Percentiles rank a stretch among this genome's conserved stretches.
Conservation (phyloP, 2,888 invertebrate genomes). For the Sepiola atlantica region DNA sequence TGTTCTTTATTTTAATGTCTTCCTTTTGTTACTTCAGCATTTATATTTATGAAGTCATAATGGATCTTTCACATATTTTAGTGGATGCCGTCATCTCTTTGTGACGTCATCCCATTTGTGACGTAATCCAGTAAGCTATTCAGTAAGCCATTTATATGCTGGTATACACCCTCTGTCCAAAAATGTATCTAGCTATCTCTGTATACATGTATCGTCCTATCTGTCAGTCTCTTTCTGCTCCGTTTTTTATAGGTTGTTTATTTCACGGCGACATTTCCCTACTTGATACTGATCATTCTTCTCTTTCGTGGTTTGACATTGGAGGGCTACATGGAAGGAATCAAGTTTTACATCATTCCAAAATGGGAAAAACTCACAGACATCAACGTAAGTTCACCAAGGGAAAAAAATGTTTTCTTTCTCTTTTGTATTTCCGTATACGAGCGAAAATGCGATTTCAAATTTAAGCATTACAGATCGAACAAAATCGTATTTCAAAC, state of each 20-base stretch:
- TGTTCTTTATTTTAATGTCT: too few species aligned
- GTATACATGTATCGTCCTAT: background rate
- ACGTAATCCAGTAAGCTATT: background rate
- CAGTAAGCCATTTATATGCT: background rate
- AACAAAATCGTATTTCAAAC: too few species aligned
- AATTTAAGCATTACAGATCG: too few species aligned
- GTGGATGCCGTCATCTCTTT: background rate
- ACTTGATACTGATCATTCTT: slow-evolving; percentile 63
- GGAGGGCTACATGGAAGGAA: slow-evolving; percentile 55
- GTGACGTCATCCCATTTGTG: too few species aligned
- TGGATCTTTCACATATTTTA: background rate
- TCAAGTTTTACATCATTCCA: slow-evolving; percentile 57
- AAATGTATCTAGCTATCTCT: background rate
- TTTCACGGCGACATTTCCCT: slow-evolving; percentile 71
- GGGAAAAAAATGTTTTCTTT: background rate
- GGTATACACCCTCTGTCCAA: too few species aligned
- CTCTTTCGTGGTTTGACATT: slow-evolving; percentile 55
- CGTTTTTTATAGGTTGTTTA: slow-evolving; percentile 71
- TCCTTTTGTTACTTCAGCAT: too few species aligned
- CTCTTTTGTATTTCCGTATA: background rate
- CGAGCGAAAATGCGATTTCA: too few species aligned
- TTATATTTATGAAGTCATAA: too few species aligned
- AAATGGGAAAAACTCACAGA: slow-evolving; percentile 53
- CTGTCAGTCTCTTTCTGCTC: background rate
- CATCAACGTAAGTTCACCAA: slow-evolving; percentile 51